Evolutionary conservation across 2,797 vertebrate genomes (phyloP).

Genomic region (Enteromius mattozi): DNA sequence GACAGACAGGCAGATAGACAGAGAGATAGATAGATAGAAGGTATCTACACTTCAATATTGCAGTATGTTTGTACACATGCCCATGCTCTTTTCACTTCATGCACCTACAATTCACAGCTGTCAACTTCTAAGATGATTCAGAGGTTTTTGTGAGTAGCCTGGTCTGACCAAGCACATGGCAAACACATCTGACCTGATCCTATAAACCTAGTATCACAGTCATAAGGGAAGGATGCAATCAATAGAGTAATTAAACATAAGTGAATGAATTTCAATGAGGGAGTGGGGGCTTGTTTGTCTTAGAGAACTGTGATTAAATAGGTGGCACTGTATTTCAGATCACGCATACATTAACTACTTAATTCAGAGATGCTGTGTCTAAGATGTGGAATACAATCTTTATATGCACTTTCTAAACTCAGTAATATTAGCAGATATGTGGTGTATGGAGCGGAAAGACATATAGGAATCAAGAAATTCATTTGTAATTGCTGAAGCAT

Average conservation of each 20-base stretch:
- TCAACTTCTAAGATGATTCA: neutral
- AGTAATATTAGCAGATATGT: neutral
- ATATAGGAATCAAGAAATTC: neutral
- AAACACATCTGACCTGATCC: conserved; percentile 16
- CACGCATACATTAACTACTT: neutral
- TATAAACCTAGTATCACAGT: neutral
- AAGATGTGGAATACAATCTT: neutral
- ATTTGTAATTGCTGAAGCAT: neutral
- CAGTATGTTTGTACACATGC: neutral
- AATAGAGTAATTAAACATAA: conserved; percentile 19
- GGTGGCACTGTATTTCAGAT: neutral
- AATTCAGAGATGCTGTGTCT: neutral
- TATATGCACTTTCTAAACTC: neutral
- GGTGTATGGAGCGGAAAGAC: neutral
- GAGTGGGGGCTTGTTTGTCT: conserved; percentile 15
- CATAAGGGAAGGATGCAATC: conserved; percentile 9
- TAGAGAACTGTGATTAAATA: conserved; percentile 22
- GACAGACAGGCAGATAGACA: neutral
- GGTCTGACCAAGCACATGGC: neutral
- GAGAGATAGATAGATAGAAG: neutral
- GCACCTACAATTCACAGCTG: conserved; percentile 6
- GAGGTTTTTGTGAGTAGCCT: conserved; percentile 6
- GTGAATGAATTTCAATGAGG: conserved; percentile 23
- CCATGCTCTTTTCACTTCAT: neutral
- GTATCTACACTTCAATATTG: neutral